phyloP scores from a whole-genome alignment of 2,113 vertebrate species.

The Puma concolor region DNA sequence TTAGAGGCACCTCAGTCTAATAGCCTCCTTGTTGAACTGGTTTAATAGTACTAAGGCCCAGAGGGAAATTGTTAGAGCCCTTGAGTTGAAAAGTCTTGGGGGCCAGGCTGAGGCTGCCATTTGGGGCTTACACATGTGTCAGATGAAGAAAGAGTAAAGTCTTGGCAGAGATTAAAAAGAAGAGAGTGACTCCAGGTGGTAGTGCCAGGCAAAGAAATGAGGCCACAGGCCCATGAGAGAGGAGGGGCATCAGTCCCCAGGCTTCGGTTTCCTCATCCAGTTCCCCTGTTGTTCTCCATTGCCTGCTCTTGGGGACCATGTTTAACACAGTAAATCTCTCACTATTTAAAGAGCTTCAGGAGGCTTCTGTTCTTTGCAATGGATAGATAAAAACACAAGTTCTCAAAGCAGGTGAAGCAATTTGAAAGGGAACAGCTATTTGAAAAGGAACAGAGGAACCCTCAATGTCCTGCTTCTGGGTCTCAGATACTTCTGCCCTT shows the following conservation, averaged over 20 bases:
- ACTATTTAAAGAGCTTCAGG: background rate
- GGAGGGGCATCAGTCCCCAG: background rate
- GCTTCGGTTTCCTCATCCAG: background rate
- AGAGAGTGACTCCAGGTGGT: background rate
- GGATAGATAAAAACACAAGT: background rate
- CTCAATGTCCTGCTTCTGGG: too few relatives aligned
- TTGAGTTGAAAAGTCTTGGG: background rate
- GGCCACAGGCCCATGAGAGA: accelerated
- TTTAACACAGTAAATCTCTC: background rate
- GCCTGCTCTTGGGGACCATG: background rate
- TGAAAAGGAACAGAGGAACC: background rate
- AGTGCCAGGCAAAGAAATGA: background rate
- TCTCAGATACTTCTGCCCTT: background rate
- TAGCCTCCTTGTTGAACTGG: background rate
- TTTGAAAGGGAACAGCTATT: background rate
- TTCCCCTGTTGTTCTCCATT: background rate
- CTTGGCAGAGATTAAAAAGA: background rate
- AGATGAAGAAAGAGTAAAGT: background rate
- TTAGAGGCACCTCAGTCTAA: background rate
- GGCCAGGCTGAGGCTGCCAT: background rate
- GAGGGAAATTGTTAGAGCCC: background rate
- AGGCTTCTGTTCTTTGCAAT: background rate
- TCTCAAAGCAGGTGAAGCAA: background rate
- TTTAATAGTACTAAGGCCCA: background rate
- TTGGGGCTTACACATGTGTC: background rate